phyloP scores from a whole-genome alignment of 2,113 vertebrate species.

The Prinia subflava region DNA sequence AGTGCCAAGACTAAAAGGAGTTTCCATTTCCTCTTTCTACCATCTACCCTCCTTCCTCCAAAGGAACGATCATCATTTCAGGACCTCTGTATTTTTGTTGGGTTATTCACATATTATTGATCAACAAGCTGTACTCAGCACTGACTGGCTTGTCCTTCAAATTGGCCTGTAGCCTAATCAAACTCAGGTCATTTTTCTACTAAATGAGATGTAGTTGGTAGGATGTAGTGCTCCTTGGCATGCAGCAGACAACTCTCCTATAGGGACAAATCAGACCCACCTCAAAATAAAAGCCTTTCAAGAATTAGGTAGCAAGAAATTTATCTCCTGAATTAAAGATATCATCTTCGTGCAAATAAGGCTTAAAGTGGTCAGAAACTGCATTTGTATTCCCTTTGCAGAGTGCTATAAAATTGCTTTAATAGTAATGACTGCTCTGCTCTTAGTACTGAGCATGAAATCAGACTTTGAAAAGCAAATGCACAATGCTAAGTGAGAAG shows the following conservation, averaged over 20 bases:
- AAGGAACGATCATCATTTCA: not conserved
- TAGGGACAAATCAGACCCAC: not conserved
- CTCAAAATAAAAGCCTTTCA: conserved; percentile 28
- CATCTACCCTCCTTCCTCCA: not conserved
- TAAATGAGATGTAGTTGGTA: not conserved
- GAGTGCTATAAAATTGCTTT: not conserved
- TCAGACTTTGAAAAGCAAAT: not conserved
- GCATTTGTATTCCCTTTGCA: not conserved
- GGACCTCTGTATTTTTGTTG: not conserved
- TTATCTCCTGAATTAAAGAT: conserved; percentile 16
- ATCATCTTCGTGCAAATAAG: not conserved
- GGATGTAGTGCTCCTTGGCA: not conserved
- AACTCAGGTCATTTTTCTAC: not conserved
- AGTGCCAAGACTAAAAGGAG: not conserved
- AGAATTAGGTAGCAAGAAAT: not conserved
- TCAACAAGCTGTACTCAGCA: not conserved
- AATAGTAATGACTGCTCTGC: not conserved
- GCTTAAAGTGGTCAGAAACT: not conserved
- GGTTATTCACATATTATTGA: not conserved
- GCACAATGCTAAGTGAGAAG: not conserved
- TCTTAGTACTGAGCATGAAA: not conserved
- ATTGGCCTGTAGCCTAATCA: conserved; percentile 4
- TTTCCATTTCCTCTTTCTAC: not conserved
- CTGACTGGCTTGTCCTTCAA: not conserved
- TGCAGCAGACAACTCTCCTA: not conserved